phyloP scores from a whole-genome alignment of 2,888 invertebrate species.

The Parasteatoda lunata region DNA sequence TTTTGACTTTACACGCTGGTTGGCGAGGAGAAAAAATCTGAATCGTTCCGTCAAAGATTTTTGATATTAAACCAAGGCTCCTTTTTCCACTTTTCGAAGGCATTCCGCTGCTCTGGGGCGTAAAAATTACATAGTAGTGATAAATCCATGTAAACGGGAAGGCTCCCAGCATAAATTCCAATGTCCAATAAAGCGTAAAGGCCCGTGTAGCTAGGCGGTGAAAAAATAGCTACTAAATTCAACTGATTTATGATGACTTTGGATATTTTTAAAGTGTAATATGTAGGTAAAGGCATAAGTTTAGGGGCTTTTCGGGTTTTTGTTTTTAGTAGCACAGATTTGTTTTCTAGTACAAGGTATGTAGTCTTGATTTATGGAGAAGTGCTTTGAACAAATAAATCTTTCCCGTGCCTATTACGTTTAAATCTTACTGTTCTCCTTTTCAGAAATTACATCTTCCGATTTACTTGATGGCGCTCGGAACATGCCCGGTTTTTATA shows the following conservation, averaged over 20 bases:
- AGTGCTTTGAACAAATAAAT: constrained; percentile 45
- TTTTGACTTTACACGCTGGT: constrained; percentile 2
- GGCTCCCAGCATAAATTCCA: constrained; percentile 36
- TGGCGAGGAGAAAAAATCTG: background rate
- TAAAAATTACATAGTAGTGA: constrained; percentile 57
- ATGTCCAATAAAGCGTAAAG: constrained; percentile 51
- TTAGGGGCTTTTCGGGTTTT: constrained; percentile 34
- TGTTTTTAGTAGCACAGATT: constrained; percentile 49
- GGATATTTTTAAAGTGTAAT: constrained; percentile 61
- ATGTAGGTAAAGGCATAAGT: constrained; percentile 56
- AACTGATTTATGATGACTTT: constrained; percentile 55
- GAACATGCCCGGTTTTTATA: too few relatives aligned
- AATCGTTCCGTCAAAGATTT: constrained; percentile 18
- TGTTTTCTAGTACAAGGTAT: constrained; percentile 31
- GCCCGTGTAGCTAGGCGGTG: background rate
- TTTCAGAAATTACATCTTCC: constrained; percentile 15
- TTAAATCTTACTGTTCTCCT: constrained; percentile 43
- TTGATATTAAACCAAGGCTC: constrained; percentile 53
- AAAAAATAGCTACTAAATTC: constrained; percentile 30
- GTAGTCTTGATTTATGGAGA: constrained; percentile 36
- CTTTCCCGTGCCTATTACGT: constrained; percentile 37
- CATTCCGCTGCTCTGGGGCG: constrained; percentile 26
- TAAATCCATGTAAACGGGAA: constrained; percentile 53
- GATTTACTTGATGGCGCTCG: background rate
- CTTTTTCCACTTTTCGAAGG: constrained; percentile 14